phyloP scores from a whole-genome alignment of 2,888 invertebrate species.

The Spilarctia lutea region DNA sequence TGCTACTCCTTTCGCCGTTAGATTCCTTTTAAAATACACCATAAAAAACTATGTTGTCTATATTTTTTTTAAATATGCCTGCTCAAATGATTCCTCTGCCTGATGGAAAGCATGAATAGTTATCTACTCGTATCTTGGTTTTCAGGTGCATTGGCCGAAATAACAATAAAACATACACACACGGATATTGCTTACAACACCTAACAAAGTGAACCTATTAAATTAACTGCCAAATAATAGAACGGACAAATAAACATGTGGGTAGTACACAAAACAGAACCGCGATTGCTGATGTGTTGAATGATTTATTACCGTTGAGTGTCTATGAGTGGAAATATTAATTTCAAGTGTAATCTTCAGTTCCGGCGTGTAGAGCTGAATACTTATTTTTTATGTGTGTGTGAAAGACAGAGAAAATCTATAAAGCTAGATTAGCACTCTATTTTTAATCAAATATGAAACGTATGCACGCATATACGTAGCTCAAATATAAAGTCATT shows the following conservation, averaged over 20 bases:
- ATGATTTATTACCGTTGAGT: conserved; percentile 50
- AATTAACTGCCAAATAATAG: conserved; percentile 11
- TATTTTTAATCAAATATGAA: not conserved
- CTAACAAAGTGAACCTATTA: conserved; percentile 9
- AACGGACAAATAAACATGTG: conserved; percentile 9
- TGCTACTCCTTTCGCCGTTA: too few species aligned
- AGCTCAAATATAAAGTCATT: not conserved
- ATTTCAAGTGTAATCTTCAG: not conserved
- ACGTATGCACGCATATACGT: not conserved
- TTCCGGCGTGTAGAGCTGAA: not conserved
- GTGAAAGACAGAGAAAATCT: not conserved
- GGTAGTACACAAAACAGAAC: conserved; percentile 33
- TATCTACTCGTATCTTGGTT: too few species aligned
- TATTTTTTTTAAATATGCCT: too few species aligned
- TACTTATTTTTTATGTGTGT: conserved; percentile 2
- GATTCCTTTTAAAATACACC: too few species aligned
- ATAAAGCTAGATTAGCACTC: not conserved
- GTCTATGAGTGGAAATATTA: conserved; percentile 30
- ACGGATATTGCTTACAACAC: not conserved
- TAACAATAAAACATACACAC: not conserved
- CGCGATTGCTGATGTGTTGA: conserved; percentile 26
- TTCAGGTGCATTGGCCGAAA: too few species aligned
- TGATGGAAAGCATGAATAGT: too few species aligned
- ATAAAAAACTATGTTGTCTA: too few species aligned
- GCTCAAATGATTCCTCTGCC: too few species aligned